These are phyloP conservation scores for Syngnathoides biaculeatus DNA, from an alignment of 2,113 vertebrate species.

Conservation along the genomic window DNA sequence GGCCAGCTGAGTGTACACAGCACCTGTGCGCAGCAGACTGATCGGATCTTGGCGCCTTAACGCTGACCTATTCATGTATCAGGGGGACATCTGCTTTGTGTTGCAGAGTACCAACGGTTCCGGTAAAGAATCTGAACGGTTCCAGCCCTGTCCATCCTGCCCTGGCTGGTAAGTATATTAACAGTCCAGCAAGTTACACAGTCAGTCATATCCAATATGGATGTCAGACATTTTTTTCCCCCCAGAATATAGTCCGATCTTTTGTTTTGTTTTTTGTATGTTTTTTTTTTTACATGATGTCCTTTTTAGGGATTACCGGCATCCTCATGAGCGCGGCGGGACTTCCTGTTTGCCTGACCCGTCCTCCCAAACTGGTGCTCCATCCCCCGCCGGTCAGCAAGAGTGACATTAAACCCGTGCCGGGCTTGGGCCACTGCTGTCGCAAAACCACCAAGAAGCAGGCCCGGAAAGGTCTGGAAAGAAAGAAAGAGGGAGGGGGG, in stretches of 20 bases:
- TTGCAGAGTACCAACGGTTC: slow-evolving; percentile 85
- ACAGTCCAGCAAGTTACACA: background rate
- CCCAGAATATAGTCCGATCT: no score
- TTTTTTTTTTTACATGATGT: slow-evolving; percentile 16
- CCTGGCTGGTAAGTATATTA: slow-evolving; percentile 77
- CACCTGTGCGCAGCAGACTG: slow-evolving; percentile 36
- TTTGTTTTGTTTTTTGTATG: background rate
- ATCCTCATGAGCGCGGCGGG: slow-evolving; percentile 93
- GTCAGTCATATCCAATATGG: no score
- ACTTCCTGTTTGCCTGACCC: slow-evolving; percentile 89
- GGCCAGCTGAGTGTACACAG: background rate
- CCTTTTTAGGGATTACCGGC: slow-evolving; percentile 83
- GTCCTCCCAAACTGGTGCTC: slow-evolving; percentile 89
- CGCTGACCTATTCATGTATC: background rate
- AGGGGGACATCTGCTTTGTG: background rate
- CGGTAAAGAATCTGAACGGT: slow-evolving; percentile 91
- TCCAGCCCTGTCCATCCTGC: slow-evolving; percentile 90
- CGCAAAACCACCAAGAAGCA: slow-evolving; percentile 95
- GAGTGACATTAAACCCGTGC: slow-evolving; percentile 90
- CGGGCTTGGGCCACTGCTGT: slow-evolving; percentile 87
- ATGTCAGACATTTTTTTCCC: no score
- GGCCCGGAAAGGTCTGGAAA: slow-evolving; percentile 79
- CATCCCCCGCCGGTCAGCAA: slow-evolving; percentile 94
- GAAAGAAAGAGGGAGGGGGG: background rate
- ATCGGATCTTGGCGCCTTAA: background rate